Evolutionary conservation across 64 coral and sea anemone genomes (phyloP), one percentile per base, ranked within the genome.

Genomic region (Exaiptasia diaphana): DNA sequence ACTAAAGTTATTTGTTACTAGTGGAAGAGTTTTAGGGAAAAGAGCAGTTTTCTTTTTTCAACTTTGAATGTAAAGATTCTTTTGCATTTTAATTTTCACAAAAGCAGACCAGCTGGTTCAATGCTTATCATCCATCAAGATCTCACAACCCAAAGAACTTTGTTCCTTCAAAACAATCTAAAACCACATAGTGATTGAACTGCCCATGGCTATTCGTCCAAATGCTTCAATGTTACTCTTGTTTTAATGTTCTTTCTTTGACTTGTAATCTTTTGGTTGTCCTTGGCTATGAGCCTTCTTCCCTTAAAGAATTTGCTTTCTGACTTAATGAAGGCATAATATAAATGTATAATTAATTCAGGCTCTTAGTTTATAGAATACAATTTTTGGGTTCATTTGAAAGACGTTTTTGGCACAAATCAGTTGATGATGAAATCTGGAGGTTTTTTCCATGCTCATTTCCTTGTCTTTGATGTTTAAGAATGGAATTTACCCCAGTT

Each of bases 101-200:
- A 35, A 20, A 65, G 32, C 17, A 65, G 61, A 18, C 30, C 61
- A 65, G 61, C 61, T 65, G 61, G 32, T 65, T 65, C 28, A 38
- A 3, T 11, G 32, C 61, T 65, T 65, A 65, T 65, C 61, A 35
- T 17, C 61, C 38, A 28, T 65, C 15, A 35, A 35, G 30, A 65
- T 65, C 61, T 35, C 29, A 2, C n/a, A 65, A 20, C 5, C 61
- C 61, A 65, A 65, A 65, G 61, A 65, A 65, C 61, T 65, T 65
- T 65, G 61, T 65, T 65, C 61, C n/a, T 35, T 13, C 32, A 65
- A 64, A 64, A 64, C 29, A 65, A 65, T 65, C 4, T 35, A 12
- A 35, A 65, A 65, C 61, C 61, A 38, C 61, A 65, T 35, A 35
- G 32, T 65, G 38, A 65, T 4, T 65, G 15, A 28, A 65, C 30